Base-by-base conservation (phyloP, 1,140 invertebrate species). In the Rhopalosiphum maidis region DNA sequence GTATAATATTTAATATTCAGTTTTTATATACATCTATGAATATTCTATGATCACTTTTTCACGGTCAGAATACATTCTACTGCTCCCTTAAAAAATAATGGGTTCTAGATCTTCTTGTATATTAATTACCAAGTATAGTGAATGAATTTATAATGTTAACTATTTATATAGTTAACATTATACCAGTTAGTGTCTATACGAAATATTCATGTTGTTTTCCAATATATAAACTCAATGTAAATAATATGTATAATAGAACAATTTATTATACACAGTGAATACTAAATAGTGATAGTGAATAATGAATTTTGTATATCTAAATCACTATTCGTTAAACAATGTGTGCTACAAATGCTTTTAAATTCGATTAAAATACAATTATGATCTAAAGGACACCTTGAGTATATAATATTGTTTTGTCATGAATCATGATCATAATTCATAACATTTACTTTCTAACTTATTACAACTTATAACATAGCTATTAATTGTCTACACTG, bases 361-460 rank as follows among this genome's bases (percentile, higher is more conserved):
- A 77, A 77, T n/a, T 77, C 60, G 60, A 77, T 77, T 77, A 77
- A 77, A n/a, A 77, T 77, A n/a, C 60, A n/a, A 77, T 77, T 77
- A 77, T 18, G 60, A 77, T n/a, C 15, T 18, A 77, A 77, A 77
- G 60, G 30, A n/a, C 60, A 77, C 60, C 60, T 77, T 77, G 60
- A 77, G 60, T 30, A n/a, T 68, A 6, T 68, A 15, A 68, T 68
- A 77, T 77, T 35, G 60, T 77, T 77, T 77, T 77, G 60, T n/a
- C 60, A 77, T 77, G 60, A 51, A 51, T 51, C 48, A 51, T 51
- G 48, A 51, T 51, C 15, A 51, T 51, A 51, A 18, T 15, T 51
- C 15, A 51, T 51, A 51, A 18, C n/a, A 77, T 77, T 35, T 15
- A 21, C 60, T 77, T 77, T 77, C 60, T 77, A n/a, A 77, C 30